Evolutionary conservation across 2,888 invertebrate genomes (phyloP).

Genomic region (Alviniconcha strummeri): DNA sequence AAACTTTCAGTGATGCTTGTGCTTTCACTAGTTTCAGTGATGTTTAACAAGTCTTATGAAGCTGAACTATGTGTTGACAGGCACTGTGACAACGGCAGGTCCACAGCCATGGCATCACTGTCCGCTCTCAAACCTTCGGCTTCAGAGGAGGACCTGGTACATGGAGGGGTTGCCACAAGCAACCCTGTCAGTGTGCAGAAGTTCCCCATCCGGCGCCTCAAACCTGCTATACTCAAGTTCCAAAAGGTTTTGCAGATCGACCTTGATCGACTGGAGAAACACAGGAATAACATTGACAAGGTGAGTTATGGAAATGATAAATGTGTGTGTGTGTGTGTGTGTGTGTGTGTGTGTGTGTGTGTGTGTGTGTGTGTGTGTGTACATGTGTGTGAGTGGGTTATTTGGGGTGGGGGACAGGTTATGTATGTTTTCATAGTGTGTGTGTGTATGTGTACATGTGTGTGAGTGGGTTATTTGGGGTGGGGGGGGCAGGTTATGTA

Average conservation of each 20-base stretch:
- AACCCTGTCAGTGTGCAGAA: constrained; percentile 45
- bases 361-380: constrained; percentile 10
- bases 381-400: background rate
- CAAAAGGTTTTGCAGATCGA: constrained; percentile 64
- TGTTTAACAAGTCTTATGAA: too few relatives aligned
- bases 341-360: background rate
- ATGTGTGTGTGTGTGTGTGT: background rate
- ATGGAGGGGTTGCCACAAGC: constrained; percentile 1
- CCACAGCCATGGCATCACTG: background rate
- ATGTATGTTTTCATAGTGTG: background rate
- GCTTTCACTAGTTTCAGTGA: too few relatives aligned
- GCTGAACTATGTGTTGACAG: too few relatives aligned
- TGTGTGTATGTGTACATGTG: background rate
- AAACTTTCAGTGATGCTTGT: too few relatives aligned
- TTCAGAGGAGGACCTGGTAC: constrained; percentile 24
- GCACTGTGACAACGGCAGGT: too few relatives aligned
- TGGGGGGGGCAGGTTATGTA: background rate
- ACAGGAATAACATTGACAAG: constrained; percentile 59
- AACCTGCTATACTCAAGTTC: constrained; percentile 61
- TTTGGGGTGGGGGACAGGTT: too few relatives aligned
- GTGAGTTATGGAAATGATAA: constrained; percentile 40
- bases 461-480: background rate
- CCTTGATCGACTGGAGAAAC: constrained; percentile 58
- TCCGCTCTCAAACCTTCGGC: background rate
- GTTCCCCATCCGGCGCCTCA: constrained; percentile 59